Base-by-base conservation (phyloP, 92 coral and sea anemone genomes). In the Parazoanthus darwini region DNA sequence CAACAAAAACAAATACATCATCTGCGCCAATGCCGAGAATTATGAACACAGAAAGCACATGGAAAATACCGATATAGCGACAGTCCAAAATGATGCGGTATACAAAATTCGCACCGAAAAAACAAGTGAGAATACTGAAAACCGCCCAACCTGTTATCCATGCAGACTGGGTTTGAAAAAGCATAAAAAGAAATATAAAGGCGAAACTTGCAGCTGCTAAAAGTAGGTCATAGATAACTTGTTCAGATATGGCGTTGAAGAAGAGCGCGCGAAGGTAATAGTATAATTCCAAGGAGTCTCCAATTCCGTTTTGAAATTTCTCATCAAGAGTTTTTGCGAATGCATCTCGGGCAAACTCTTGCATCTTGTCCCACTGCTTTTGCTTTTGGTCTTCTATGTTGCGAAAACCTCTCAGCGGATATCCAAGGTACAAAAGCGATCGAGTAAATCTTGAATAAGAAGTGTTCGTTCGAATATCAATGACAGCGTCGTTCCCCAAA, bases 131-230 rank as follows among this genome's bases (percentile, higher is more conserved):
- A 63, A 96, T 96, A 67, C 98, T 94, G 80, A 96, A 94, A 8
- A 96, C 97, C 11, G 98, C 98, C 98, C 98, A 96, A 48, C 96
- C 92, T 23, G 98, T 96, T 68, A 96, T 96, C 98, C 98, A 96
- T 3, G 95, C 89, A 14, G 98, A 96, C 48, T 93, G 96, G 22
- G 97, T 93, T 81, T 96, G 98, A 65, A 94, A 93, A 75, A 94
- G 86, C 98, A 96, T 96, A 78, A 96, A 94, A 0, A 94, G 84
- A 42, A 96, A 96, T 26, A 96, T 96, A 59, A 96, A 96, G 33
- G 96, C 93, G 81, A 96, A 94, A 76, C 98, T 96, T 20, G 98
- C 98, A 44, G 98, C 98, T 33, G 98, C 98, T 39, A 96, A 89
- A 11, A 96, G 94, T 18, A 96, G 89, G 77, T 96, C 98, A 85